Evolutionary conservation across 1,140 invertebrate species (phyloP), one percentile per base, ranked within the genome.

Genomic region (Calliopsis andreniformis): DNA sequence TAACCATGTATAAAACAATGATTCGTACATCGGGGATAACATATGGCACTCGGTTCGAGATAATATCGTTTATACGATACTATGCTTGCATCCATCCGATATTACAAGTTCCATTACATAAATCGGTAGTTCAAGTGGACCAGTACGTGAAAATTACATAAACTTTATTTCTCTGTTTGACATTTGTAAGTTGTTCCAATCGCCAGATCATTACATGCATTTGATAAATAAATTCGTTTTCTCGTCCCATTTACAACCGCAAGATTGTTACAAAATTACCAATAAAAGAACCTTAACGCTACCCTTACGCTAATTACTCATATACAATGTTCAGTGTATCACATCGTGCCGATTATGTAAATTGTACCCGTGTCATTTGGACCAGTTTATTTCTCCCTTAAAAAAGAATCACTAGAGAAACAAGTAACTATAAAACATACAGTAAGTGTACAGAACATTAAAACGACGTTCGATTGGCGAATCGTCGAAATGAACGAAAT

Each of bases 11-110:
- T 32, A 58, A 32, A 59, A 51, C 18, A 63, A 20, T 39, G 16
- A 16, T 30, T 30, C 12, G 16, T 42, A n/a, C 63, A 43, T 43
- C 23, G 12, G 2, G 16, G 6, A 14, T 30, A 56, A 70, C 20
- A 70, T 70, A 70, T 70, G 68, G 68, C 68, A 70, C 68, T 47
- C 3, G 20, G 16, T 53, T 35, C 16, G 18, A 8, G 30, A 51
- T 35, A 20, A 49, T 35, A 66, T 1, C n/a, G 45, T 23, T 30
- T 8, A 12, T 5, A n/a, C 7, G 45, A 35, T 35, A 18, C 35
- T 3, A 39, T 18, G 30, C 3, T 66, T 67, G 20, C 3, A 4
- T 66, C n/a, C 12, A 25, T 23, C 10, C 42, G 14, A 10, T 39
- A 39, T 39, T 39, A 53, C 3, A n/a, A 14, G 8, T n/a, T 25